Base-by-base conservation (phyloP, 2,888 invertebrate genomes). In the Leptura quadrifasciata region DNA sequence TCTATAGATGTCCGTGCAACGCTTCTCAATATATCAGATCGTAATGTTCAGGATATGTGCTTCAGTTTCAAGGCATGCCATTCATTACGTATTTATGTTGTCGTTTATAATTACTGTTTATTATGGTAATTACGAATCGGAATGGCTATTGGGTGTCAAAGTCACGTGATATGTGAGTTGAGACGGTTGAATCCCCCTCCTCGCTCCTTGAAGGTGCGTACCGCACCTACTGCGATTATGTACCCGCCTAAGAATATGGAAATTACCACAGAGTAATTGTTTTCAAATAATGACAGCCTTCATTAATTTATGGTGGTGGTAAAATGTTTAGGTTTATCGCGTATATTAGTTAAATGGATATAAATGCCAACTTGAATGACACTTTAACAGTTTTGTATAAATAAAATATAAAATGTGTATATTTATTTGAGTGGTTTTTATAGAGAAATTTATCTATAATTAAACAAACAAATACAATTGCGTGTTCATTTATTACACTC, bases 61-160 rank as follows among this genome's bases (percentile, higher is more conserved):
- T 55, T 75, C 72, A 71, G 73, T 73, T 73, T 67, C 73, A 73
- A 73, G 73, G 67, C 73, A 55, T 72, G 72, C 68, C 67, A 84
- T 85, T 85, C 85, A 86, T 87, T 86, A 87, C 85, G 84, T 86
- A 87, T 87, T 88, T 88, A 87, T 84, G 84, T 85, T 85, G 87
- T 86, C 87, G 86, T 84, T 86, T 85, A 85, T 88, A 88, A 88
- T 88, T 88, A 88, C 87, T 85, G 87, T 88, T 88, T 88, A 88
- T 88, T 86, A 86, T 86, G 86, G 87, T 87, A 87, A 88, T 88
- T 88, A 87, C 84, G 80, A 68, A 76, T 80, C 79, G 79, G 81
- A 84, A 84, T 82, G 82, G 85, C 84, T 85, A 86, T 86, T 86
- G 85, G 85, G 84, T 86, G 86, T 86, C 86, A 84, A 83, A 83